Evolutionary conservation across 2,113 vertebrate species (phyloP).

Genomic region (Ammospiza caudacuta): DNA sequence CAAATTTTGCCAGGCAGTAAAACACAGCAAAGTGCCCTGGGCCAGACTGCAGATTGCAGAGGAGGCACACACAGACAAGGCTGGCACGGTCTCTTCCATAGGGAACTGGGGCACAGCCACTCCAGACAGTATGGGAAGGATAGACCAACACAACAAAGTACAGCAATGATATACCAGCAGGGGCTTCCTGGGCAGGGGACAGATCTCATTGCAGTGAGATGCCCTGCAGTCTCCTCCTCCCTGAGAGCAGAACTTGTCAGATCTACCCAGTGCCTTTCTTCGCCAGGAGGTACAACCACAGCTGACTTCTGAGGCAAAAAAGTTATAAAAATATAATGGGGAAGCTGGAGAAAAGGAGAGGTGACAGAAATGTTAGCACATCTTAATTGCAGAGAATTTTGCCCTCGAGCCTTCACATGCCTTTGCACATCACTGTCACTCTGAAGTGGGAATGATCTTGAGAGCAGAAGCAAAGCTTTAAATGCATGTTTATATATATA

Average conservation of each 20-base stretch:
- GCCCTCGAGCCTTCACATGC: neutral
- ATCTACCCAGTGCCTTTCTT: neutral
- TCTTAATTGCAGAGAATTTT: conserved; percentile 27
- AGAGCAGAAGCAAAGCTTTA: neutral
- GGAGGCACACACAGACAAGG: neutral
- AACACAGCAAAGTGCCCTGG: neutral
- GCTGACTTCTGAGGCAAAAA: neutral
- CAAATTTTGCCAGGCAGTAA: neutral
- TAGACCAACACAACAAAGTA: neutral
- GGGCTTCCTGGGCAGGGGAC: neutral
- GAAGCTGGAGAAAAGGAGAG: neutral
- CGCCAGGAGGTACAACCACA: neutral
- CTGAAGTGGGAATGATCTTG: neutral
- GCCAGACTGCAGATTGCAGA: neutral
- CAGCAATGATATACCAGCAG: neutral
- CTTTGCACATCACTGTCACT: neutral
- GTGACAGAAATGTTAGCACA: conserved; percentile 2
- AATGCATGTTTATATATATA: neutral
- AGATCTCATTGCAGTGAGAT: neutral
- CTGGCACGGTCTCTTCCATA: neutral
- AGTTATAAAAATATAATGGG: neutral
- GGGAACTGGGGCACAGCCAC: rapidly evolving
- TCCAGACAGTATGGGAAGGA: neutral
- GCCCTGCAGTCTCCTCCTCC: neutral
- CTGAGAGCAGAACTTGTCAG: neutral